Evolutionary conservation across 2,888 invertebrate genomes (phyloP).

Genomic region (Salpingus planirostris): DNA sequence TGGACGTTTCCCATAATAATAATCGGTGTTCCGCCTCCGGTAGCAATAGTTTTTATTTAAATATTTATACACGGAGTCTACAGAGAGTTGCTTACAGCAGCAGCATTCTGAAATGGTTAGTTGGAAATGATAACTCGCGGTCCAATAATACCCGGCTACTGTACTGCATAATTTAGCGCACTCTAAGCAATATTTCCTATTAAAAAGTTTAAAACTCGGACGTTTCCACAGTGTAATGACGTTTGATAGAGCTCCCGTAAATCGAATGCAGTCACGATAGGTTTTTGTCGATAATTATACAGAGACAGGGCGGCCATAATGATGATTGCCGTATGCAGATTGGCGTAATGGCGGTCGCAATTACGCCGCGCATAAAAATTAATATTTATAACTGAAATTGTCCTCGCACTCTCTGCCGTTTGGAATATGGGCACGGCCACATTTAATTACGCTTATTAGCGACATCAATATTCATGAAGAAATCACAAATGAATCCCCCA

Average conservation of each 20-base stretch:
- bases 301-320: slow-evolving; percentile 31
- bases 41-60: too few relatives aligned
- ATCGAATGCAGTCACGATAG: slow-evolving; percentile 39
- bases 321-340: slow-evolving; percentile 35
- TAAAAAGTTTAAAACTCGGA: slow-evolving; percentile 12
- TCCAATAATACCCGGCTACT: too few relatives aligned
- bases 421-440: slow-evolving; percentile 3
- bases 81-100: too few relatives aligned
- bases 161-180: neutral
- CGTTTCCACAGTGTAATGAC: slow-evolving; percentile 16
- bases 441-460: slow-evolving; percentile 8
- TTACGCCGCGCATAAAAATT: slow-evolving; percentile 20
- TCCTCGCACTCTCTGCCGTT: slow-evolving; percentile 6
- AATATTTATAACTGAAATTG: slow-evolving; percentile 13
- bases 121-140: too few relatives aligned
- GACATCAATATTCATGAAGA: slow-evolving; percentile 7
- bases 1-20: too few relatives aligned
- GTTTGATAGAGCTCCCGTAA: slow-evolving; percentile 24
- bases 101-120: too few relatives aligned
- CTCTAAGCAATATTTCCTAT: slow-evolving; percentile 10
- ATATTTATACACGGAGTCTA: too few relatives aligned
- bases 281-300: slow-evolving; percentile 34
- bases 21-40: too few relatives aligned
- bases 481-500: too few relatives aligned
- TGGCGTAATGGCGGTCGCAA: slow-evolving; percentile 28